Conservation (phyloP, 2,113 vertebrate species). For the Psittacula cyanocephala region DNA sequence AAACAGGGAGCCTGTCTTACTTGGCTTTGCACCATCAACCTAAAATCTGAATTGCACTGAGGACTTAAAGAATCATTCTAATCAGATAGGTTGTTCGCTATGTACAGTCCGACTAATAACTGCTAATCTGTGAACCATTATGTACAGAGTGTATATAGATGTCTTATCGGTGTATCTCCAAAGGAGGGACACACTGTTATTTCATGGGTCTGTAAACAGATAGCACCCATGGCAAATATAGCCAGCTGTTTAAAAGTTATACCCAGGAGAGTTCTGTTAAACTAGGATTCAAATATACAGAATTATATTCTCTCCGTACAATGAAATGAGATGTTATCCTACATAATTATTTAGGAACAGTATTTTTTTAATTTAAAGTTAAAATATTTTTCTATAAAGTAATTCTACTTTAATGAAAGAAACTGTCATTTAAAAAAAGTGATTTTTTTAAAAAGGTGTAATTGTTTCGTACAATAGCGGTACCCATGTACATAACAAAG, state of each 20-base stretch:
- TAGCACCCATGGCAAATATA: conserved; percentile 66
- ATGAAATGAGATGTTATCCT: conserved; percentile 33
- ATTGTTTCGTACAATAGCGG: conserved; percentile 60
- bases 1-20: conserved; percentile 93
- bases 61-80: conserved; percentile 70
- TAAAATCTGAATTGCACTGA: conserved; percentile 70
- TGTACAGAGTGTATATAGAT: conserved; percentile 81
- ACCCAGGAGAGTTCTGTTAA: conserved; percentile 57
- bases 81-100: conserved; percentile 81
- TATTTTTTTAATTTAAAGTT: conserved; percentile 73
- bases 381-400: conserved; percentile 68
- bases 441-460: conserved; percentile 61
- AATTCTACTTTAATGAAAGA: conserved; percentile 59
- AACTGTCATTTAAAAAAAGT: conserved; percentile 56
- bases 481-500: conserved; percentile 70
- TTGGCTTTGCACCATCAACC: conserved; percentile 89
- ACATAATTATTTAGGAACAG: conserved; percentile 48
- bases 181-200: conserved; percentile 66
- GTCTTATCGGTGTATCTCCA: conserved; percentile 68
- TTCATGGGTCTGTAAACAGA: conserved; percentile 65
- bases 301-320: conserved; percentile 61
- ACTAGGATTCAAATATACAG: conserved; percentile 56
- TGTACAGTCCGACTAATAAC: conserved; percentile 92
- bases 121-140: conserved; percentile 82
- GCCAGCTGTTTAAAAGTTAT: conserved; percentile 67